Evolutionary conservation across 2,797 vertebrate species (phyloP), one percentile per base, ranked within the genome.

Genomic region (Acanthornis magna): DNA sequence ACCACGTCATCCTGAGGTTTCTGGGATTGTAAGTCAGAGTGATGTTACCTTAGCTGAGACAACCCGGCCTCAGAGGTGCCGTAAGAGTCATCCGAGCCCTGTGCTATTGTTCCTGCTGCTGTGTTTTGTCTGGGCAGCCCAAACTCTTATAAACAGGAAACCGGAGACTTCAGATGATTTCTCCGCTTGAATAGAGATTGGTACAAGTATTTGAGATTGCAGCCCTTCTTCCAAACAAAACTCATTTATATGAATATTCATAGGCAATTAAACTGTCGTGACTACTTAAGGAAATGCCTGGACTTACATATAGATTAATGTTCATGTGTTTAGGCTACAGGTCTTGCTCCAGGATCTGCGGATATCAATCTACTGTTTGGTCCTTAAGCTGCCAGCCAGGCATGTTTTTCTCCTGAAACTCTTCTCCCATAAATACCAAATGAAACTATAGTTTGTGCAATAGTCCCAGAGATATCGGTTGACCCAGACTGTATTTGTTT

Each of bases 401-500:
- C 75, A 67, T 23, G 63, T 54, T 61, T 79, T 84, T 80, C 88
- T 85, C 79, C 85, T 79, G 95, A 89, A 96, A 88, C 40, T 73
- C 74, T 84, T 86, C 75, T 89, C 61, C 58, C 81, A 85, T 89
- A 93, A 88, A 65, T 90, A 95, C 83, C 57, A 86, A 93, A 95
- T 81, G 94, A 95, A 87, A 92, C 89, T 95, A 94, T 83, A 91
- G 92, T 95, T 97, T 97, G 92, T 96, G 95, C 89, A 96, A 95
- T 75, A 91, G 77, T 94, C 91, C 67, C 80, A 92, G 89, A 97
- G 93, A 94, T 96, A 96, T 80, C 50, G 32, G 93, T 87, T 97
- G 96, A 97, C 97, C 96, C 93, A 97, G 96, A 96, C 96, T 94
- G 91, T 95, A 83, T 96, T 97, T 97, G 97, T 97, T 98, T 97